Evolutionary conservation across 2,888 invertebrate species (phyloP), one percentile per base, ranked within the genome.

Genomic region (Dryadula phaetusa): DNA sequence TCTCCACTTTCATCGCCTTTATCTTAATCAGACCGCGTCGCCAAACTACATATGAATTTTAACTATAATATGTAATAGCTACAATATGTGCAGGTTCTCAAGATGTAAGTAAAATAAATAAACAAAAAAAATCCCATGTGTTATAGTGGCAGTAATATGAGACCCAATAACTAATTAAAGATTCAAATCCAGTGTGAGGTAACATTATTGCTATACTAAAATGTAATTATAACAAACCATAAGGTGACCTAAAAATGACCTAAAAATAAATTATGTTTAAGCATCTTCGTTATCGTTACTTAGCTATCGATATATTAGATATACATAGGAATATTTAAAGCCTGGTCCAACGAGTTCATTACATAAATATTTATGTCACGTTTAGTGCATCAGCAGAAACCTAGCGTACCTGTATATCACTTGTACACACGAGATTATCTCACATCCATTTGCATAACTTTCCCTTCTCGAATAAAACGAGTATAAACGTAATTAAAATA

Each of bases 351-450:
- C 47, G 62, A 22, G 66, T 62, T 49, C 37, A 52, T 68, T 70
- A 47, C 54, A 62, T 70, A 67, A 69, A 64, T 67, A 69, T 70
- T 66, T 58, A 67, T 64, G 64, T 64, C 70, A 70, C 70, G 71
- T 70, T 70, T 65, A 71, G 66, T 46, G 63, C 63, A 70, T 72
- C 64, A 67, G 64, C 70, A 68, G 70, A 70, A 69, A 73, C 61
- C 70, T 73, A 71, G 66, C 66, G 64, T 65, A 63, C 49, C 62
- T 65, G 66, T 60, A 65, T 65, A 62, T 72, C 54, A 47, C 56
- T 44, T 53, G n/a, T 44, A 44, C 60, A 60, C 64, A 40, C 16
- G 62, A 62, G 63, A 68, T 66, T 71, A 67, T 71, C 60, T 68
- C 60, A 67, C 53, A 64, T 60, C 62, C 16, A 58, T 61, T 61